Conservation (phyloP, 2,888 invertebrate species). For the Dryobota labecula region DNA sequence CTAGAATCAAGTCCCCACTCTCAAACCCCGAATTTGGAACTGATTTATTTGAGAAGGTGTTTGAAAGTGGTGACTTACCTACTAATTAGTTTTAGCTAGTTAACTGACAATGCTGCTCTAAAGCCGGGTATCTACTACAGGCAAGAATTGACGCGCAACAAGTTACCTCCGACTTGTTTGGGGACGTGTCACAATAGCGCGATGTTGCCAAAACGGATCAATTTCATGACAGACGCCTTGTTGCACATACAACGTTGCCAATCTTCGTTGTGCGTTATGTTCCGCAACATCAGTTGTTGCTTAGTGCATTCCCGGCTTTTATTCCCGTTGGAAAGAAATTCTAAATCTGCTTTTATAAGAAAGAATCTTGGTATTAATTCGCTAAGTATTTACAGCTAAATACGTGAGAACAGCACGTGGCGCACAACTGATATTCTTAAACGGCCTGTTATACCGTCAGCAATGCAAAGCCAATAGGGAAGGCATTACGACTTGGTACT, state of each 20-base stretch:
- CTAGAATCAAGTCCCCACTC: conserved; percentile 10
- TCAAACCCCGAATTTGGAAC: not conserved
- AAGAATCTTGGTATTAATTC: conserved; percentile 20
- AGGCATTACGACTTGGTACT: conserved; percentile 75
- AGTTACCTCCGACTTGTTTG: not conserved
- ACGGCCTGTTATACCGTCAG: conserved; percentile 69
- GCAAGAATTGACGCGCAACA: not conserved
- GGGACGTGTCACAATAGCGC: not conserved
- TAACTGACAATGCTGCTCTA: not conserved
- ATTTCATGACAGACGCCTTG: not conserved
- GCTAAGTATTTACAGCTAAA: conserved; percentile 68
- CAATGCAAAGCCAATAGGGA: conserved; percentile 71
- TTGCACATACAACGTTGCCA: not conserved
- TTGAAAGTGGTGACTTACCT: conserved; percentile 11
- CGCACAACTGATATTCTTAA: conserved; percentile 71
- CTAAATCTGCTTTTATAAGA: not conserved
- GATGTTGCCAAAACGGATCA: not conserved
- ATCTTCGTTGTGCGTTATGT: not conserved
- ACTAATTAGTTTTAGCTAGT: not conserved
- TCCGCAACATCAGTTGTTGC: not conserved
- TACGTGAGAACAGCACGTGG: conserved; percentile 72
- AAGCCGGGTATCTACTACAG: conserved; percentile 8
- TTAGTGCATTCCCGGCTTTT: not conserved
- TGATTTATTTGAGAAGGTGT: not conserved
- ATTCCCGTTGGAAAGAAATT: not conserved